Evolutionary conservation across 2,888 invertebrate genomes (phyloP).

Genomic region (Chironomus riparius): DNA sequence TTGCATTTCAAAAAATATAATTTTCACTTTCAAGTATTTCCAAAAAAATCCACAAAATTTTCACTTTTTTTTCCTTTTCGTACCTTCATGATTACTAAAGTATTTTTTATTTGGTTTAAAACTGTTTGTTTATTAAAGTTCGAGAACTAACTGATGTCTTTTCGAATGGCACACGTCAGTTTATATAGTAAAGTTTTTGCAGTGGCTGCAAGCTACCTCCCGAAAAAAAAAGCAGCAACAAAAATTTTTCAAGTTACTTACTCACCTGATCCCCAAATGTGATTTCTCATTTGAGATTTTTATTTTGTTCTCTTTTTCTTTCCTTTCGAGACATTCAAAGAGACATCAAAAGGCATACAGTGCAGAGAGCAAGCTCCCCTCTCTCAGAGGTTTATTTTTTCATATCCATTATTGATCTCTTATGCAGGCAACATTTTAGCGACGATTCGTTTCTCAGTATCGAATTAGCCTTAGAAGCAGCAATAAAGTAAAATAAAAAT

Average conservation of each 20-base stretch:
- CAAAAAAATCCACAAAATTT: neutral
- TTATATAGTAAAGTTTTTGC: slow-evolving; percentile 9
- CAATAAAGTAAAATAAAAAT: neutral
- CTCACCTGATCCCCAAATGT: neutral
- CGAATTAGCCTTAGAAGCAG: slow-evolving; percentile 1
- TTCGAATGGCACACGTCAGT: neutral
- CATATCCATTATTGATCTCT: neutral
- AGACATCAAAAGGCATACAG: neutral
- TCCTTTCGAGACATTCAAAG: neutral
- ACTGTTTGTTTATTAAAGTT: slow-evolving; percentile 7
- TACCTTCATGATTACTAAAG: slow-evolving; percentile 18
- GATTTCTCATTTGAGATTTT: neutral
- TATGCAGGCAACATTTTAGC: neutral
- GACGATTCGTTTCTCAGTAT: neutral
- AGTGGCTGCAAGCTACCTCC: neutral
- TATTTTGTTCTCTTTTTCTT: neutral
- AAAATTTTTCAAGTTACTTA: neutral
- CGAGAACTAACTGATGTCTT: slow-evolving; percentile 21
- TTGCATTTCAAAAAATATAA: too few relatives aligned
- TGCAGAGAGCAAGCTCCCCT: neutral
- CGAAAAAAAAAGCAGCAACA: neutral
- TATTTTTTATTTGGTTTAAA: neutral
- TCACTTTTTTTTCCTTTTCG: neutral
- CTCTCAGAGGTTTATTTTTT: neutral
- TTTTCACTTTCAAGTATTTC: neutral